Base-by-base conservation (phyloP, 2,888 invertebrate species). In the Leptura quadrifasciata region DNA sequence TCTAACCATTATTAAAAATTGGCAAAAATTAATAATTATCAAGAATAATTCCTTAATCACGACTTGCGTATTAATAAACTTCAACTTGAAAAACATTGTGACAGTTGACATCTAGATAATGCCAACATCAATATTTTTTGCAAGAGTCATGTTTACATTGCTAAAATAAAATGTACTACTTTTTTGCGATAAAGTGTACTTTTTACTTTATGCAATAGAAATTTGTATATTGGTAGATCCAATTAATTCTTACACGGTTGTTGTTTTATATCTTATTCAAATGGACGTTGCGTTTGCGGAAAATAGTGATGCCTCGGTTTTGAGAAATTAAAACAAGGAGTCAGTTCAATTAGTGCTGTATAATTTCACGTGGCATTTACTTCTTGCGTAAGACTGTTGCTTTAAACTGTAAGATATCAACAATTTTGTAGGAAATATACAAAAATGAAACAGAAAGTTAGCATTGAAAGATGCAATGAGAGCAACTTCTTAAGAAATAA, bases 401-500 rank as follows among this genome's bases (percentile, higher is more conserved):
- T 63, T 10, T 47, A 4, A 47, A 47, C 2, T n/a, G 47, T n/a
- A n/a, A 47, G n/a, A n/a, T 47, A 17, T 10, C 20, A 12, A n/a
- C 10, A 18, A 63, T 18, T 60, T 39, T 63, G 5, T 35, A n/a
- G 5, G n/a, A 47, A n/a, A 17, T 63, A 17, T 31, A 63, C 5
- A 27, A 60, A 2, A 60, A 24, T n/a, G 63, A 63, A 63, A 63
- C 60, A n/a, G 31, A 63, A 35, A 39, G 39, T 39, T 47, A 47
- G 9, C 60, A 76, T 27, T 61, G 15, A 39, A 47, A 74, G 31
- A 72, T 76, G 67, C 72, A 76, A 64, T 21, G 12, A 3, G 63
- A 63, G 15, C 39, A 18, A n/a, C 47, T 63, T 35, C 63, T 18
- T 20, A 35, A 39, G 20, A 35, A 35, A 39, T 63, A 9, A 20